phyloP scores from a whole-genome alignment of 2,113 vertebrate species.

The Vulpes vulpes region DNA sequence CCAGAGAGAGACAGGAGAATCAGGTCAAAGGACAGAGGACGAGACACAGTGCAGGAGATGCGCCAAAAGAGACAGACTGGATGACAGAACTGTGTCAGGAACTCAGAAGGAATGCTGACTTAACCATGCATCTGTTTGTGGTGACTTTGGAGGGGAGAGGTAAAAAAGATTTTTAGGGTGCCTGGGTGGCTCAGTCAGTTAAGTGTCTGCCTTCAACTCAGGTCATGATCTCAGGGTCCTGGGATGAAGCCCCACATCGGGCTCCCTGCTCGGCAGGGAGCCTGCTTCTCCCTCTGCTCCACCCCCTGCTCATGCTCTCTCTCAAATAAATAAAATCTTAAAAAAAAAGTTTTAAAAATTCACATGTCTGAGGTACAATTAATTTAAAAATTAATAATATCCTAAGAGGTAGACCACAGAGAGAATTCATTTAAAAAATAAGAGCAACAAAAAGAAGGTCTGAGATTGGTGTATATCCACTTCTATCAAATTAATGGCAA shows the following conservation, averaged over 20 bases:
- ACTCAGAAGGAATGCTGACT: background rate
- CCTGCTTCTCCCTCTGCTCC: too few relatives aligned
- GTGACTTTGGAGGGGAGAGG: background rate
- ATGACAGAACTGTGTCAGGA: background rate
- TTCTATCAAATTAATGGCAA: background rate
- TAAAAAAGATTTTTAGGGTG: background rate
- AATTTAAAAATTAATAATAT: background rate
- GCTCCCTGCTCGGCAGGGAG: too few relatives aligned
- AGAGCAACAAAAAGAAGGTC: background rate
- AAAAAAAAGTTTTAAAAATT: too few relatives aligned
- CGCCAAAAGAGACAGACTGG: background rate
- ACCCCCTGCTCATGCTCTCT: too few relatives aligned
- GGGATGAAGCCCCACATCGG: too few relatives aligned
- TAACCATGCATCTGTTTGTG: background rate
- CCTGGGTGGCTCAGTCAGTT: too few relatives aligned
- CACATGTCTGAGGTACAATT: background rate
- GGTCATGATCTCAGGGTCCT: too few relatives aligned
- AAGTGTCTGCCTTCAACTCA: too few relatives aligned
- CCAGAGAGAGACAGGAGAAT: background rate
- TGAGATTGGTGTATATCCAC: background rate
- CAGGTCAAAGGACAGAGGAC: background rate
- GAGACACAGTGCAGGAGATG: background rate
- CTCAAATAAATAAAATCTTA: too few relatives aligned
- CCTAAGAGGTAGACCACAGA: background rate
- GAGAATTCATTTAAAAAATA: constrained; percentile 44